Percentiles rank a stretch among this genome's conserved stretches.
These are phyloP conservation scores for Eupithecia inturbata DNA, from an alignment of 2,888 invertebrate genomes.

Conservation along the genomic window DNA sequence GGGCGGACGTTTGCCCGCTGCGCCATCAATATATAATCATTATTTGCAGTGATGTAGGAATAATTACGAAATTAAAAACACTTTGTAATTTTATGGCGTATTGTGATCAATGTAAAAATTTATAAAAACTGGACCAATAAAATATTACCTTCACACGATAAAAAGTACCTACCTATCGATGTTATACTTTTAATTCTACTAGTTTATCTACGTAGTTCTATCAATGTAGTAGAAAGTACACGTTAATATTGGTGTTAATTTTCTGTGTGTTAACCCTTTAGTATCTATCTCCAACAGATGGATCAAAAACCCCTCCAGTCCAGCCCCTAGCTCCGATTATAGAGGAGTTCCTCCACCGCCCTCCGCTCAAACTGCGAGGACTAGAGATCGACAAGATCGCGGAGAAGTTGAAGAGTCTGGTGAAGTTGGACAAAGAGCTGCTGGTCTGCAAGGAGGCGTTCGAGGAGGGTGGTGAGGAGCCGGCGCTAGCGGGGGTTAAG, in stretches of 20 bases:
- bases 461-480: conserved; percentile 51
- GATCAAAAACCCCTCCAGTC: conserved; percentile 30
- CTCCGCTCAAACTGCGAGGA: conserved; percentile 61
- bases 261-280: no score
- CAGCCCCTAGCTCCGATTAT: conserved; percentile 75
- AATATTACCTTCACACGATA: not conserved
- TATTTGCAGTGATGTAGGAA: not conserved
- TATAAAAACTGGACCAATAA: not conserved
- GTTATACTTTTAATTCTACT: not conserved
- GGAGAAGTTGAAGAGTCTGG: conserved; percentile 73
- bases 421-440: conserved; percentile 67
- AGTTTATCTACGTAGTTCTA: no score
- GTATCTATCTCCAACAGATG: not conserved
- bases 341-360: conserved; percentile 70
- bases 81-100: not conserved
- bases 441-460: conserved; percentile 71
- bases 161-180: not conserved
- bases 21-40: not conserved
- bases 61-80: not conserved
- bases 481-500: conserved; percentile 18
- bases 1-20: no score
- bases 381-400: conserved; percentile 78
- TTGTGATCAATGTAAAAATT: not conserved
- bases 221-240: no score
- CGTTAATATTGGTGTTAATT: no score